Evolutionary conservation across 1,140 invertebrate species (phyloP).

Genomic region (Drosophila mojavensis): DNA sequence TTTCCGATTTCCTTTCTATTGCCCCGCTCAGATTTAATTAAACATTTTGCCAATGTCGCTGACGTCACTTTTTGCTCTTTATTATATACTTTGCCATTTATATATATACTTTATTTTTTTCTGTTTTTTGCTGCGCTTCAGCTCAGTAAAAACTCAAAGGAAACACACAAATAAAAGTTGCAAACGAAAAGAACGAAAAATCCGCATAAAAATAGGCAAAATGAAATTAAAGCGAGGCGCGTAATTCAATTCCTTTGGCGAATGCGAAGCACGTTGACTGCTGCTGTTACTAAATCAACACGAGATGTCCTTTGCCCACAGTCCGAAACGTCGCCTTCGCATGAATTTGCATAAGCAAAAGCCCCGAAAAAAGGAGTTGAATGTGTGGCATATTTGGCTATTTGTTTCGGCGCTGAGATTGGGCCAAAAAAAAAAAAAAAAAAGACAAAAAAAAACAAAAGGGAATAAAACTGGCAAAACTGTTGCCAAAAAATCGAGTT

Average conservation of each 20-base stretch:
- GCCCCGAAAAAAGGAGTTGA: slow-evolving; percentile 3
- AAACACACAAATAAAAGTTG: slow-evolving; percentile 34
- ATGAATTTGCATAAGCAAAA: slow-evolving; percentile 55
- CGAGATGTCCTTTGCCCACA: slow-evolving; percentile 47
- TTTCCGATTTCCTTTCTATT: slow-evolving; percentile 66
- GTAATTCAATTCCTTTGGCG: slow-evolving; percentile 73
- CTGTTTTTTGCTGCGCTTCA: slow-evolving; percentile 27
- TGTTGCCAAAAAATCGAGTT: slow-evolving; percentile 27
- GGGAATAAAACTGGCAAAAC: slow-evolving; percentile 27
- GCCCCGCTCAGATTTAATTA: slow-evolving; percentile 67
- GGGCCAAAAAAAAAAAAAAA: not conserved
- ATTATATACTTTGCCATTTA: slow-evolving; percentile 13
- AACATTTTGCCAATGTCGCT: slow-evolving; percentile 63
- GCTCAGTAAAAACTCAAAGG: slow-evolving; percentile 24
- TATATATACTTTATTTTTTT: slow-evolving; percentile 36
- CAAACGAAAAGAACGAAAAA: slow-evolving; percentile 35
- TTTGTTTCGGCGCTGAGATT: slow-evolving; percentile 46
- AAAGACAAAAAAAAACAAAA: not conserved
- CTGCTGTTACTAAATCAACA: slow-evolving; percentile 73
- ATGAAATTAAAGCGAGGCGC: slow-evolving; percentile 44
- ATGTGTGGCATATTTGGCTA: slow-evolving; percentile 50
- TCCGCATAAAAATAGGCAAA: slow-evolving; percentile 1
- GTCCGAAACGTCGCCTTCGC: slow-evolving; percentile 8
- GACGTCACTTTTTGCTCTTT: no score
- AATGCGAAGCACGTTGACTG: slow-evolving; percentile 62